A percentile compares a stretch with the other conserved stretches of the same genome.
Evolutionary conservation across 2,888 invertebrate species (phyloP).

Genomic region (Noctua janthe): DNA sequence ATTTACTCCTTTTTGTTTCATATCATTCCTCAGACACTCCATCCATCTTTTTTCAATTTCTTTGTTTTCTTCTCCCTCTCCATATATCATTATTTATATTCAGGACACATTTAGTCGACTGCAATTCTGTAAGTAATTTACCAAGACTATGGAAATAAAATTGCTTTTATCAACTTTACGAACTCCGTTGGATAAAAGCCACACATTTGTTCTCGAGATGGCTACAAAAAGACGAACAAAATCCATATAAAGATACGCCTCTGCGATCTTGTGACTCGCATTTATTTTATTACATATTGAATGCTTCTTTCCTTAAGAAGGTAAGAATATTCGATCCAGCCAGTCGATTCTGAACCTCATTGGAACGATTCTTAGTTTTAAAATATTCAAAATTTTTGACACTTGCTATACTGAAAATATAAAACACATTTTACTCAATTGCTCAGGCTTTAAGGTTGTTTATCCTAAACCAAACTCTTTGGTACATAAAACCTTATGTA

Average conservation of each 20-base stretch:
- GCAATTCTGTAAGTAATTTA: not conserved
- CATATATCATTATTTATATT: too few relatives aligned
- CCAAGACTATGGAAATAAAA: not conserved
- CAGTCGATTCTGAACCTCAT: constrained; percentile 20
- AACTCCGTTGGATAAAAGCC: constrained; percentile 42
- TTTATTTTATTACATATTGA: constrained; percentile 67
- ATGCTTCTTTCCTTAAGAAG: constrained; percentile 10
- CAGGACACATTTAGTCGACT: too few relatives aligned
- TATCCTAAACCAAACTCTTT: constrained; percentile 1
- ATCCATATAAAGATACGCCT: constrained; percentile 62
- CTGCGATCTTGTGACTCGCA: constrained; percentile 47
- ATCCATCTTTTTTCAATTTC: too few relatives aligned
- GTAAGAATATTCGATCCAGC: not conserved
- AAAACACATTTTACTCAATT: rapidly evolving
- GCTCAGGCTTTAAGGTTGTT: constrained; percentile 6
- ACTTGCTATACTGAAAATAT: not conserved
- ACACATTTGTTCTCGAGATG: constrained; percentile 49
- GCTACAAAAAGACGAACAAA: constrained; percentile 61
- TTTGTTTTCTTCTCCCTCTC: too few relatives aligned
- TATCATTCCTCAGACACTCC: too few relatives aligned
- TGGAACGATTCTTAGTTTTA: not conserved
- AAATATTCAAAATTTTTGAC: not conserved
- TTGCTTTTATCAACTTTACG: constrained; percentile 16
- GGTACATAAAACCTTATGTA: not conserved
- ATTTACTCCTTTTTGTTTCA: too few relatives aligned